Conservation (phyloP, 2,113 vertebrate genomes). For the Glareola pratincola region DNA sequence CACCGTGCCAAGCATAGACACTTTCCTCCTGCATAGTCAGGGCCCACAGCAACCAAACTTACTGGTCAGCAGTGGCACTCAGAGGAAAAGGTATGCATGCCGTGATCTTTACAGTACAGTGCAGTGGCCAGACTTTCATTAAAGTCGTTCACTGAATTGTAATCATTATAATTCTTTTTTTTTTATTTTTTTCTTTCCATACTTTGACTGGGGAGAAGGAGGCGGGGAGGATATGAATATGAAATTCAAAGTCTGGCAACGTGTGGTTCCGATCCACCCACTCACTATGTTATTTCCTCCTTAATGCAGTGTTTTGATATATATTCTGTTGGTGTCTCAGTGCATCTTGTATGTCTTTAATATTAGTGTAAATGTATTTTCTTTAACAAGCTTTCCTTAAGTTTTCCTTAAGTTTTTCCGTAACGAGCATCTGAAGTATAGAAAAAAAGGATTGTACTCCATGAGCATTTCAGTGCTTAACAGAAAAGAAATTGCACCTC, state of each 20-base stretch:
- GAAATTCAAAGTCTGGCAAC: constrained; percentile 52
- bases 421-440: constrained; percentile 26
- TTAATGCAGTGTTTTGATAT: constrained; percentile 42
- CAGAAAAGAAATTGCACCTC: background rate
- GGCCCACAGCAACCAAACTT: constrained; percentile 77
- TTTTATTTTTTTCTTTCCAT: background rate
- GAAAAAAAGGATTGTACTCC: constrained; percentile 7
- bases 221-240: constrained; percentile 14
- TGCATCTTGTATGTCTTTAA: constrained; percentile 54
- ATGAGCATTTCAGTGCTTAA: constrained; percentile 17
- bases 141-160: constrained; percentile 57
- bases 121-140: constrained; percentile 71
- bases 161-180: background rate
- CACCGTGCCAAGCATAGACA: constrained; percentile 80
- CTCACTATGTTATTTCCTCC: constrained; percentile 33
- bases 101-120: constrained; percentile 74
- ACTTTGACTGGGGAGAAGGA: constrained; percentile 40
- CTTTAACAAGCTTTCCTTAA: constrained; percentile 29
- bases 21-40: constrained; percentile 80
- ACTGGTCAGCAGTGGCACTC: constrained; percentile 79
- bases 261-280: constrained; percentile 34
- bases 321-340: constrained; percentile 57
- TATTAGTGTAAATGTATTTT: constrained; percentile 52
- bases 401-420: background rate
- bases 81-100: constrained; percentile 82